Evolutionary conservation across 2,797 vertebrate genomes (phyloP).

Genomic region (Parauchenoglanis ngamensis): DNA sequence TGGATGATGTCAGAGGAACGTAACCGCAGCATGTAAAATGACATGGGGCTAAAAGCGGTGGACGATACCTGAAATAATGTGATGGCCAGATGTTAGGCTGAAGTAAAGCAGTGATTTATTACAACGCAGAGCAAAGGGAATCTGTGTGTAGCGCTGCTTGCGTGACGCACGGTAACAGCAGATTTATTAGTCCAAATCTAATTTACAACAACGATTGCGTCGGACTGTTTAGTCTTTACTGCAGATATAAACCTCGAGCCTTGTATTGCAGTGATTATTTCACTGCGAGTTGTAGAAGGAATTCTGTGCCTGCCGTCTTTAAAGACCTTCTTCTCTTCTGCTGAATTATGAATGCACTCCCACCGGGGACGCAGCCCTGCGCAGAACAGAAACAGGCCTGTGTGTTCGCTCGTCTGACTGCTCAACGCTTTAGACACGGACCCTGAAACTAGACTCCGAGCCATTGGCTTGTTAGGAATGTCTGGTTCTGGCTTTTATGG

Average conservation of each 20-base stretch:
- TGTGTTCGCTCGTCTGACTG: not conserved
- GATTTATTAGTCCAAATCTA: not conserved
- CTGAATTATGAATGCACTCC: conserved; percentile 7
- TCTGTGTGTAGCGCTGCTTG: not conserved
- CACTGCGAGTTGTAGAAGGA: conserved; percentile 5
- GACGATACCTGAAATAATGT: not conserved
- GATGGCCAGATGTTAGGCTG: conserved; percentile 26
- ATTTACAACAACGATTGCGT: not conserved
- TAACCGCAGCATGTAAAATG: not conserved
- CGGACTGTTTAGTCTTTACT: not conserved
- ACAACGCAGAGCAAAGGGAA: not conserved
- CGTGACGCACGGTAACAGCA: not conserved
- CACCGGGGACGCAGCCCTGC: not conserved
- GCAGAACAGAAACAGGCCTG: conserved; percentile 16
- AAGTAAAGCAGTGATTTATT: not conserved
- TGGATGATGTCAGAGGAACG: not conserved
- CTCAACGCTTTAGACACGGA: conserved; percentile 16
- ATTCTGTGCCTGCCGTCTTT: conserved; percentile 9
- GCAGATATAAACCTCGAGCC: not conserved
- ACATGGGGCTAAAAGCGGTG: not conserved
- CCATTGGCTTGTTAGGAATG: conserved; percentile 50
- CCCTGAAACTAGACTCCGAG: conserved; percentile 27
- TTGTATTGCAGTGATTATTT: not conserved
- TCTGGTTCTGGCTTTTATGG: conserved; percentile 47
- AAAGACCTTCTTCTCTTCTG: conserved; percentile 12